Base-by-base conservation (phyloP, 1,140 invertebrate species). In the Leptinotarsa defecta region DNA sequence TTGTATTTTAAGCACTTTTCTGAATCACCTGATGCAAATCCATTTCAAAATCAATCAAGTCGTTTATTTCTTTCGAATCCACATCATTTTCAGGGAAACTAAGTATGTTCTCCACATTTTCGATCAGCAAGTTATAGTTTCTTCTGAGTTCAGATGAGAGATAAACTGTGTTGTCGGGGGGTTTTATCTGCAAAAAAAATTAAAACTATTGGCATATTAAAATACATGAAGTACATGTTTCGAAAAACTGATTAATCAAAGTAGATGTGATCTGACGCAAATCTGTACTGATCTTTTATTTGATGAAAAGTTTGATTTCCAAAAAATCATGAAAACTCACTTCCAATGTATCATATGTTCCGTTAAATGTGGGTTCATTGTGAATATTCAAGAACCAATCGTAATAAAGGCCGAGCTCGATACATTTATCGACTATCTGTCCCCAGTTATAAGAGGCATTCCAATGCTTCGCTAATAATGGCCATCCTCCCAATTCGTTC, bases 401-500 rank as follows among this genome's bases (percentile, higher is more conserved):
- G 1, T 67, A 86, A 57, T 3, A 20, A 15, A 88, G 89, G 20
- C 94, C 94, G 19, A 86, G 83, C 63, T 88, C 85, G 3, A 90
- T 86, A 78, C 92, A 89, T 70, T 87, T 89, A 76, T 90, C 91
- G 71, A 93, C 88, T 4, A 88, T 88, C 67, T 92, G 86, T 63
- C 89, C 87, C 90, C 92, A 93, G 70, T 90, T 87, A 69, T 92
- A 94, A 1, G 85, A 79, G 6, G 82, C 83, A 1, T 88, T 87
- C 48, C 89, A 84, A 0, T 88, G 85, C 0, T 88, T 89, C 62
- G 91, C 89, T 1, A 94, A 81, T 0, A 93, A 91, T 0, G 94
- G 94, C 93, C 93, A 94, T 0, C 93, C 93, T 2, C 93, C 93
- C 3, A 95, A 85, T 70, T 88, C 84, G 15, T 88, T 85, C 4